phyloP scores from a whole-genome alignment of 2,797 vertebrate species.

The Glyptemys insculpta region DNA sequence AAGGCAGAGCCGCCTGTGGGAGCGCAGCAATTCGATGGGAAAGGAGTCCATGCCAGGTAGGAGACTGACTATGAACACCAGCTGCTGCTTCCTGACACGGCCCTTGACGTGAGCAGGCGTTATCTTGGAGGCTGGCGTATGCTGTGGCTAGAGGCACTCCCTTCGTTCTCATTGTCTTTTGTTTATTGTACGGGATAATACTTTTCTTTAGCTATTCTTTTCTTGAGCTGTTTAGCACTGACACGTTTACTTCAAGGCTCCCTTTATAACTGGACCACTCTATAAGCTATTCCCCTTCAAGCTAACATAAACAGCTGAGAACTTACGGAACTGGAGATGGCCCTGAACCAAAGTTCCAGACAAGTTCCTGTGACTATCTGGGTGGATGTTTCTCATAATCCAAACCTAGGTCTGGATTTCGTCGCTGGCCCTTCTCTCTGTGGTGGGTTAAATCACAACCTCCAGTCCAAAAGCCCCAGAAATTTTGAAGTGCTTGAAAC shows the following conservation, averaged over 20 bases:
- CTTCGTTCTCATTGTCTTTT: neutral
- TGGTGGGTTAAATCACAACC: neutral
- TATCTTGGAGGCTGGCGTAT: neutral
- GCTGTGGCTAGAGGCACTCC: neutral
- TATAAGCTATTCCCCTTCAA: neutral
- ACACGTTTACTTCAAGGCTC: neutral
- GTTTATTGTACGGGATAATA: neutral
- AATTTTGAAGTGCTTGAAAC: neutral
- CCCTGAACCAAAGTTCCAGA: neutral
- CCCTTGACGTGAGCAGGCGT: accelerated
- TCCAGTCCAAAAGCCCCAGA: neutral
- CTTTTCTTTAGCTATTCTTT: neutral
- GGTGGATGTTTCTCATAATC: neutral
- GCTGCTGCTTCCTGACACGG: neutral
- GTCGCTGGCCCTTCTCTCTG: neutral
- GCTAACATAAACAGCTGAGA: neutral
- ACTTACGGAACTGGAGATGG: neutral
- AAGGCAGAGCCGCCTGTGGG: neutral
- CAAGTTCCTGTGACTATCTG: neutral
- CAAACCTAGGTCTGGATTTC: neutral
- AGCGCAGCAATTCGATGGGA: too few species aligned
- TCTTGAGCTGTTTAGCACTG: neutral
- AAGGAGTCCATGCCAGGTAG: neutral
- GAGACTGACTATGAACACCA: neutral
- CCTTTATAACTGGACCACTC: neutral